These are phyloP conservation scores for Bubo bubo DNA, from an alignment of 2,113 vertebrate genomes.

Conservation along the genomic window DNA sequence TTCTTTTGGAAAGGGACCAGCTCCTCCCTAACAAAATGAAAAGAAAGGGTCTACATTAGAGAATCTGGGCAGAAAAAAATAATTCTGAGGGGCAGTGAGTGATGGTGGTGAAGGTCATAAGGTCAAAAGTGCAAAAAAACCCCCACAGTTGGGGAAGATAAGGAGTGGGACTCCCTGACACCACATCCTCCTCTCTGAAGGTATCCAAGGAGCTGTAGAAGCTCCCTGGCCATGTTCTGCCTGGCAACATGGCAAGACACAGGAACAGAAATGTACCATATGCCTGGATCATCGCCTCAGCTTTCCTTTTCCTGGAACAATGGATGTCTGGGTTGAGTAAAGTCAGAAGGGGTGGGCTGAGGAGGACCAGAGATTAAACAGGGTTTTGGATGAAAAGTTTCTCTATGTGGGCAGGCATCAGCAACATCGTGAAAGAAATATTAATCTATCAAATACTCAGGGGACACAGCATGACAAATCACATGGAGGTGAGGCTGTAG, in stretches of 20 bases:
- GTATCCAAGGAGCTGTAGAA: not conserved
- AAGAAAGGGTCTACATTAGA: not conserved
- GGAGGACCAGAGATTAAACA: not conserved
- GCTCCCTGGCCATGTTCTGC: not conserved
- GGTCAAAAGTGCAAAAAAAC: not conserved
- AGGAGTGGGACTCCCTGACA: not conserved
- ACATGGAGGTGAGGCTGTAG: not conserved
- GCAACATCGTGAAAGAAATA: not conserved
- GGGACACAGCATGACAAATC: not conserved
- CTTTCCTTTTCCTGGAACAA: not conserved
- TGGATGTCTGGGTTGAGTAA: not conserved
- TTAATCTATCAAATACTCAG: not conserved
- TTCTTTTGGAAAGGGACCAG: not conserved
- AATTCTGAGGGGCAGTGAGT: not conserved
- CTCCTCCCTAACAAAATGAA: not conserved
- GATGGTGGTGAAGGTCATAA: not conserved
- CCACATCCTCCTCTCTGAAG: not conserved
- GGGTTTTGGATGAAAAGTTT: not conserved
- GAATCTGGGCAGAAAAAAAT: not conserved
- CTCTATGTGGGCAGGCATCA: not conserved
- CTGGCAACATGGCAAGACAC: not conserved
- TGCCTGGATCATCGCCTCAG: not conserved
- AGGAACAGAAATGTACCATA: not conserved
- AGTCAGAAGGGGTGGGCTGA: not conserved
- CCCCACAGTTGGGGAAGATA: rapidly evolving